These are phyloP conservation scores for Sebastiscus albofasciatus DNA, from an alignment of 2,797 vertebrate genomes.

Conservation along the genomic window DNA sequence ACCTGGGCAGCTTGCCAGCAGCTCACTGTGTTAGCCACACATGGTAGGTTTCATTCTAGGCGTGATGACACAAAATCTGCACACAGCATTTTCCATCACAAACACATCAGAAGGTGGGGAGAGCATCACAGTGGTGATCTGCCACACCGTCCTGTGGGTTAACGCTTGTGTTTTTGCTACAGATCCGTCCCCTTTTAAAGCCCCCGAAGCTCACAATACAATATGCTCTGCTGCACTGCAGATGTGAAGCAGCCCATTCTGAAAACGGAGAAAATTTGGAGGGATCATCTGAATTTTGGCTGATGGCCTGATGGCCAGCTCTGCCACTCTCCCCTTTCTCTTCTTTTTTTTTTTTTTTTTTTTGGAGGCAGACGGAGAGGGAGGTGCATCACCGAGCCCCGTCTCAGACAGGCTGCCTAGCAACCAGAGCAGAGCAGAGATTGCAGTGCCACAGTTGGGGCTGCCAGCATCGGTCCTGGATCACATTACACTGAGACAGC, in stretches of 20 bases:
- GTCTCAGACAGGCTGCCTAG: conserved; percentile 78
- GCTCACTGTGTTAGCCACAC: conserved; percentile 72
- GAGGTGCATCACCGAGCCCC: conserved; percentile 60
- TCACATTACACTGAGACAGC: conserved; percentile 85
- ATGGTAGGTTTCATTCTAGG: conserved; percentile 66
- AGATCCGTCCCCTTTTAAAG: conserved; percentile 15
- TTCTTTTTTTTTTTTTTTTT: conserved; percentile 10
- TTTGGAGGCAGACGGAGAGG: conserved; percentile 52
- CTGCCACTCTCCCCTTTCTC: conserved; percentile 10
- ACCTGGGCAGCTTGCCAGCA: conserved; percentile 68
- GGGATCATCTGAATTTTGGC: conserved; percentile 53
- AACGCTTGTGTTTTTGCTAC: conserved; percentile 10
- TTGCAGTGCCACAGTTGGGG: conserved; percentile 69
- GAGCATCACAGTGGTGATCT: conserved; percentile 51
- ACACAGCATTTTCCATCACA: conserved; percentile 66
- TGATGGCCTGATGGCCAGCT: conserved; percentile 28
- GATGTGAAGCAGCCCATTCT: conserved; percentile 52
- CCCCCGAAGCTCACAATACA: conserved; percentile 14
- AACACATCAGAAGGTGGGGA: conserved; percentile 58
- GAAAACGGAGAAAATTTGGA: conserved; percentile 29
- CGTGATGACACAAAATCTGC: conserved; percentile 69
- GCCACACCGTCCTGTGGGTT: conserved; percentile 42
- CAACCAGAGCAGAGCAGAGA: conserved; percentile 78
- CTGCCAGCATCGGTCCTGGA: conserved; percentile 76
- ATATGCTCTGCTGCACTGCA: conserved; percentile 62